Percentiles rank a stretch among this genome's conserved stretches.
Conservation (phyloP, 2,113 vertebrate species). For the Macrotus californicus region DNA sequence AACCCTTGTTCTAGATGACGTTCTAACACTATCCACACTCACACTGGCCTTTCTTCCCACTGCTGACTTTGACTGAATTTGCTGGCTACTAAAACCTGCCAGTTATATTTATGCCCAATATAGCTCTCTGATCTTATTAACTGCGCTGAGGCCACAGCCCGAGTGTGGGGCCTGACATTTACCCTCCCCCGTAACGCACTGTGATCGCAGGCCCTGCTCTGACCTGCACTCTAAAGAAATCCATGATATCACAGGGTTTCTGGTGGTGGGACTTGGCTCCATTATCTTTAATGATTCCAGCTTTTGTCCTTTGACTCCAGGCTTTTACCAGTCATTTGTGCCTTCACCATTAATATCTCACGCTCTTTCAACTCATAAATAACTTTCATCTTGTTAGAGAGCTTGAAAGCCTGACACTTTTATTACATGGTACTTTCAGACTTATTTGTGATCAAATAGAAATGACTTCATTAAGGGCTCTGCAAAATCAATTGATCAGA, state of each 20-base stretch:
- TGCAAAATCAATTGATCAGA: not conserved
- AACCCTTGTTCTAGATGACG: not conserved
- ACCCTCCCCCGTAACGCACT: not conserved
- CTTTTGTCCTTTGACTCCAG: slow-evolving; percentile 27
- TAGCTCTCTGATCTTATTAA: not conserved
- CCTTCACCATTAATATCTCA: slow-evolving; percentile 31
- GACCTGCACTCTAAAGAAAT: not conserved
- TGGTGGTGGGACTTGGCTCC: not conserved
- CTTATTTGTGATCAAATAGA: slow-evolving; percentile 26
- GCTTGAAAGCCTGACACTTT: not conserved
- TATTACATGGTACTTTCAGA: not conserved
- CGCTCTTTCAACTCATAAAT: slow-evolving; percentile 24
- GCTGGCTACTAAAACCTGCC: not conserved
- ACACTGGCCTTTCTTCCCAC: not conserved
- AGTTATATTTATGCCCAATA: not conserved
- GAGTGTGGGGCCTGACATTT: not conserved
- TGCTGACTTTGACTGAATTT: not conserved
- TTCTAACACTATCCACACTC: not conserved
- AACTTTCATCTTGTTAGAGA: slow-evolving; percentile 39
- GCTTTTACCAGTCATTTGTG: not conserved
- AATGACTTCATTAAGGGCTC: slow-evolving; percentile 19
- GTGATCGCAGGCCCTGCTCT: not conserved
- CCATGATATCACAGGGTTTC: not conserved
- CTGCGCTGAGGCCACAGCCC: not conserved
- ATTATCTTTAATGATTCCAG: not conserved